Evolutionary conservation across 2,797 vertebrate genomes (phyloP).

Genomic region (Thalassophryne amazonica): DNA sequence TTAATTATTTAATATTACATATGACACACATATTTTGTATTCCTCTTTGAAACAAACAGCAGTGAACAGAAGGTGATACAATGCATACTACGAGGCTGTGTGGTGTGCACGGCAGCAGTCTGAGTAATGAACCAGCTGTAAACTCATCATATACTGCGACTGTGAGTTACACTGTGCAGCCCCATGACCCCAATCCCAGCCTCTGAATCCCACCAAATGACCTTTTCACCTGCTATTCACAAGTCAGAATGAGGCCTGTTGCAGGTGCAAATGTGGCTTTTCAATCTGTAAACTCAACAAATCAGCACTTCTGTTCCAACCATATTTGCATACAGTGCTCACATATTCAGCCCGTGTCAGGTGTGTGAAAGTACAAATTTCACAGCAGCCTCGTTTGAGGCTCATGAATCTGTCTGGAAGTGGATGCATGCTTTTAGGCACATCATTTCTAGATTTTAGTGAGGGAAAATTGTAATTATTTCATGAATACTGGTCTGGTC

Average conservation of each 20-base stretch:
- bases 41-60: too few relatives aligned
- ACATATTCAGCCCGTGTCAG: constrained; percentile 15
- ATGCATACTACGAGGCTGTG: too few relatives aligned
- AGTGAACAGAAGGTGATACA: too few relatives aligned
- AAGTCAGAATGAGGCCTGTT: constrained; percentile 41
- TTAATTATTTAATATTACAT: too few relatives aligned
- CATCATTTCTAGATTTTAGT: constrained; percentile 6
- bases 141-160: constrained; percentile 58
- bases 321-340: constrained; percentile 43
- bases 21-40: too few relatives aligned
- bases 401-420: constrained; percentile 21
- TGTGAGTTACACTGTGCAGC: constrained; percentile 40
- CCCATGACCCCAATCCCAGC: constrained; percentile 35
- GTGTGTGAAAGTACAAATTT: constrained; percentile 12
- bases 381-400: constrained; percentile 16
- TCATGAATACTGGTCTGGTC: constrained; percentile 39
- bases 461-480: constrained; percentile 48
- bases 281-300: constrained; percentile 35
- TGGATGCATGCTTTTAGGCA: background rate
- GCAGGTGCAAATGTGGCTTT: constrained; percentile 43
- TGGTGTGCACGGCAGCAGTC: constrained; percentile 42
- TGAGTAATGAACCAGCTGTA: constrained; percentile 56
- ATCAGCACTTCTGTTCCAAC: constrained; percentile 36
- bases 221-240: constrained; percentile 67
- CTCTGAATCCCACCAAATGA: constrained; percentile 53